Conservation (phyloP, 2,113 vertebrate species). For the Australoheros scitulus region DNA sequence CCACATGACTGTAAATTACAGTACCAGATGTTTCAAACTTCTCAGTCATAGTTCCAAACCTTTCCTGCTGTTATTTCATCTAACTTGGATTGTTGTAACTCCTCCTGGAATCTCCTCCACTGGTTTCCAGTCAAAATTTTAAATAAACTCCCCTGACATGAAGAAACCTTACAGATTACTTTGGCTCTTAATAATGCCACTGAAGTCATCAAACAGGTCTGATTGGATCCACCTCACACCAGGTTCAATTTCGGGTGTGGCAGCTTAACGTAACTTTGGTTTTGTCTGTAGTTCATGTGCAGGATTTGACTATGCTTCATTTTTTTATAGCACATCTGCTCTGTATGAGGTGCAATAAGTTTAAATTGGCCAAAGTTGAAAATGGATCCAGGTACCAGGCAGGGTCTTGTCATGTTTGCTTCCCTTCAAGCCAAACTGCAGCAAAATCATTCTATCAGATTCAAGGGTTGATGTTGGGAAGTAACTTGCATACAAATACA, state of each 20-base stretch:
- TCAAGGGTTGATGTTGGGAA: conserved; percentile 13
- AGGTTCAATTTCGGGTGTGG: neutral
- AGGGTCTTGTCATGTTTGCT: neutral
- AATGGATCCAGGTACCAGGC: neutral
- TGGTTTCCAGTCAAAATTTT: neutral
- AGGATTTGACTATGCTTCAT: neutral
- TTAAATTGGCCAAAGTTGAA: neutral
- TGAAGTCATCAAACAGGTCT: neutral
- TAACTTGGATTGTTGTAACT: too few species aligned
- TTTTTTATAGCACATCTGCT: neutral
- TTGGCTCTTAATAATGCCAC: neutral
- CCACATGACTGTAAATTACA: neutral
- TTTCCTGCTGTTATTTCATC: neutral
- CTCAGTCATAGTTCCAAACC: neutral
- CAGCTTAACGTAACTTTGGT: neutral
- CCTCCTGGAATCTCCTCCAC: neutral
- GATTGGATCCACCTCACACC: neutral
- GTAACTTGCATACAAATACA: conserved; percentile 30
- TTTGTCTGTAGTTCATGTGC: neutral
- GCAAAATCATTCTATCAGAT: neutral
- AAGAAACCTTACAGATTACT: neutral
- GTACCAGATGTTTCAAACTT: neutral
- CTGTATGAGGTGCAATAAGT: neutral
- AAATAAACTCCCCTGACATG: neutral
- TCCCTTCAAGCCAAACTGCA: neutral